Evolutionary conservation across 2,888 invertebrate species (phyloP), one percentile per base, ranked within the genome.

Genomic region (Lissonota sp.): DNA sequence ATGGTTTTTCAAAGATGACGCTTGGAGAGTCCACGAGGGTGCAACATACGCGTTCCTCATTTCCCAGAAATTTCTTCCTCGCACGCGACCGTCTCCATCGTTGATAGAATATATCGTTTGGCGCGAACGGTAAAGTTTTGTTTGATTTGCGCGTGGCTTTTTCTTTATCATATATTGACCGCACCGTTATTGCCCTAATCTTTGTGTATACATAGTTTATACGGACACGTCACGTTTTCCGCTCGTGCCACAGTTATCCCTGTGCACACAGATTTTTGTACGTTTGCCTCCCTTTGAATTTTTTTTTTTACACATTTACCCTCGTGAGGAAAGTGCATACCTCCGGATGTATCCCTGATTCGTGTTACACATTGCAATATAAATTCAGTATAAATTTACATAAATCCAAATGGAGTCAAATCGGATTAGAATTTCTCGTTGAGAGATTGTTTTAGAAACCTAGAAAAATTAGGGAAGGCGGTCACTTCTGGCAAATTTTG

Each of bases 31-130:
- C 44, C 26, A 44, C 37, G 64, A 44, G 71, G 58, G n/a, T 51
- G 26, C 7, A 8, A 8, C 39, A 39, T 49, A 8, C 26, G 37
- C 58, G 70, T 82, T 78, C 79, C 81, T 80, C 82, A 79, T 67
- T 88, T 88, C 83, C 78, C 74, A 79, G 76, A 62, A 84, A 84
- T 85, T 80, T 83, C 80, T 80, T 83, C 80, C 83, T 26, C 58
- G 69, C 70, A 64, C 60, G 74, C 60, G 66, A 44, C 63, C 26
- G 53, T 58, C 49, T 16, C 14, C 58, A 51, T 39, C 53, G 26
- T 58, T 46, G 26, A 26, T 26, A 26, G 26, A 26, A 44, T 70
- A 44, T 70, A 70, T 80, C 77, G 78, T 57, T 42, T 6, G 46
- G 6, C 60, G 60, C 72, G 66, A 55, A 64, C 64, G 66, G 70